These are phyloP conservation scores for Sanderia malayensis DNA, from an alignment of 30 jellyfish, hydroid and myxozoan genomes.

Conservation along the genomic window DNA sequence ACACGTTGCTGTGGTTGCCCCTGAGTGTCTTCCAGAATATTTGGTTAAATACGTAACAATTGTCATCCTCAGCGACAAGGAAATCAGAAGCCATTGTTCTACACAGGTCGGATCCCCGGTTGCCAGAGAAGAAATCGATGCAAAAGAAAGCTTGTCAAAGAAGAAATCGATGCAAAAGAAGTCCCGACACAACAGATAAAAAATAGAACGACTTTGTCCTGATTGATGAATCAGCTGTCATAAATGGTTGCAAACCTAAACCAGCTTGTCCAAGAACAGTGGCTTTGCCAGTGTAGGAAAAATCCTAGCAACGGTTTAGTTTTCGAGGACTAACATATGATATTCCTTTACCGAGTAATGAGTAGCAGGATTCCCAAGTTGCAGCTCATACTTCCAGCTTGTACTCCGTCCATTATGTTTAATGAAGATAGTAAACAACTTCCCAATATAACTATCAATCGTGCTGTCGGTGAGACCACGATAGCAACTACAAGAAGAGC, in stretches of 20 bases:
- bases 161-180: constrained; percentile 22
- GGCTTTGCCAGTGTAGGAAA: neutral
- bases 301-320: neutral
- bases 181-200: neutral
- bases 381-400: neutral
- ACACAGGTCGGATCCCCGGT: constrained; percentile 25
- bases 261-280: constrained; percentile 7
- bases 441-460: neutral
- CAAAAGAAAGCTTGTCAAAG: constrained; percentile 18
- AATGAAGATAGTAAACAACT: neutral
- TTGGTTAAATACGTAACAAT: constrained; percentile 1
- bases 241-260: neutral
- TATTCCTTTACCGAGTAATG: neutral
- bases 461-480: neutral
- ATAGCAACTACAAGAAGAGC: neutral
- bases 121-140: constrained; percentile 23
- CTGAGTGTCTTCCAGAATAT: constrained; percentile 24
- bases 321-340: neutral
- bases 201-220: neutral
- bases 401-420: neutral
- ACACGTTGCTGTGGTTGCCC: constrained; percentile 18
- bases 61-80: constrained; percentile 1
- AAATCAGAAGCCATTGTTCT: constrained; percentile 8
- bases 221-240: neutral
- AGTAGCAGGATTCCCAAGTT: neutral